Percentiles rank a stretch among this genome's conserved stretches.
Evolutionary conservation across 2,113 vertebrate species (phyloP).

Genomic region (Meriones unguiculatus): DNA sequence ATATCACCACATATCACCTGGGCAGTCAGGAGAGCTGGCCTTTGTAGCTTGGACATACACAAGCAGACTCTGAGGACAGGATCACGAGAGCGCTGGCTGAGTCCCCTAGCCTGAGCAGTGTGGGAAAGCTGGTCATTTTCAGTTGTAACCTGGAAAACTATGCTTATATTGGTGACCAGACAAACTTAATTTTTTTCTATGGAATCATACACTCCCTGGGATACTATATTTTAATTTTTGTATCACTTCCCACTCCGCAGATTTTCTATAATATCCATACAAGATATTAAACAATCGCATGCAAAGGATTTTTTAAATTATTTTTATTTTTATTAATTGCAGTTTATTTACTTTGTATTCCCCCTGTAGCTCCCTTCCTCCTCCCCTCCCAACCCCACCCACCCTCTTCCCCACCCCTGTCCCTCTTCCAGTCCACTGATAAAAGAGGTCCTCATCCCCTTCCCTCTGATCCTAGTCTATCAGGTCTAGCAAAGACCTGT

Average conservation of each 20-base stretch:
- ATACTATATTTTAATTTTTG: not conserved
- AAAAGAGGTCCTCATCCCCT: no score
- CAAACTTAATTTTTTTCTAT: not conserved
- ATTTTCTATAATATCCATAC: not conserved
- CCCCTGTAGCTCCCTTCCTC: no score
- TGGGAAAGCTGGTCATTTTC: not conserved
- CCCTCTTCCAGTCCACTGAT: no score
- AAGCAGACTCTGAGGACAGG: not conserved
- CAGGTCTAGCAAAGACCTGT: not conserved
- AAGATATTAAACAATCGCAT: not conserved
- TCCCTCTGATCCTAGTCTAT: no score
- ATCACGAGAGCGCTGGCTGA: no score
- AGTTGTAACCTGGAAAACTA: not conserved
- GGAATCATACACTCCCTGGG: not conserved
- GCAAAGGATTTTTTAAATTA: not conserved
- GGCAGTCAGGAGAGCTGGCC: not conserved
- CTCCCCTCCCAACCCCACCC: no score
- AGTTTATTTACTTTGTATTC: no score
- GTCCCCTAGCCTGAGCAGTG: not conserved
- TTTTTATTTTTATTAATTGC: no score
- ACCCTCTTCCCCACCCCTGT: no score
- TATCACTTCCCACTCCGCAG: not conserved
- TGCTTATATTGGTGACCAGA: not conserved
- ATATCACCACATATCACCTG: not conserved
- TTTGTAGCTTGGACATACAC: no score